Evolutionary conservation across 2,113 vertebrate species (phyloP).

Genomic region (Notothenia rossii): DNA sequence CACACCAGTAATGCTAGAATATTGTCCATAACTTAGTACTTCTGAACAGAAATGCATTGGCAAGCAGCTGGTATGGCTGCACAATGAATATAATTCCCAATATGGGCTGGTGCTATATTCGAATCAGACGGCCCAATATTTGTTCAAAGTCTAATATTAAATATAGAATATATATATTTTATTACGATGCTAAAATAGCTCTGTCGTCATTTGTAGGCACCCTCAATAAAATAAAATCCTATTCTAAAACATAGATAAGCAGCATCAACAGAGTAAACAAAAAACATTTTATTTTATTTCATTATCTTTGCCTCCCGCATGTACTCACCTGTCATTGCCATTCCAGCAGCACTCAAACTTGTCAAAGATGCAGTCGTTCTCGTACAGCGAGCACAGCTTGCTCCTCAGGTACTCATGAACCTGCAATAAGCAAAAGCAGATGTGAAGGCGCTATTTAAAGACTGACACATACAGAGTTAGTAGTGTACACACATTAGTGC

Average conservation of each 20-base stretch:
- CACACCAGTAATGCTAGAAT: neutral
- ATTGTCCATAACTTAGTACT: too few relatives aligned
- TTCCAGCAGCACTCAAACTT: constrained; percentile 89
- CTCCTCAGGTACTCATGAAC: constrained; percentile 87
- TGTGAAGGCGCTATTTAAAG: neutral
- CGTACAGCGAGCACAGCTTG: constrained; percentile 87
- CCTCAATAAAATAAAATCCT: neutral
- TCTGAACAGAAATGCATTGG: neutral
- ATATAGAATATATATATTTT: too few relatives aligned
- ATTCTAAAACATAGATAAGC: neutral
- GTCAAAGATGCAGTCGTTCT: constrained; percentile 88
- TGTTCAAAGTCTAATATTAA: too few relatives aligned
- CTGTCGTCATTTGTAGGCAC: neutral
- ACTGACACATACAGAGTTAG: neutral
- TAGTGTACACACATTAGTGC: neutral
- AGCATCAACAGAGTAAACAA: neutral
- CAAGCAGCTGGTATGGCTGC: neutral
- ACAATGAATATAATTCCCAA: too few relatives aligned
- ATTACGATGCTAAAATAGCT: neutral
- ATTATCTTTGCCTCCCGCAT: neutral
- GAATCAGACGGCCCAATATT: too few relatives aligned
- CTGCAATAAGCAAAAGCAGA: constrained; percentile 47
- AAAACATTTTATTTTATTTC: neutral
- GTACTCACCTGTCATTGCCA: constrained; percentile 83
- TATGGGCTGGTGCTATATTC: too few relatives aligned